Evolutionary conservation across 1,140 invertebrate genomes (phyloP).

Genomic region (Melipona quadrifasciata): DNA sequence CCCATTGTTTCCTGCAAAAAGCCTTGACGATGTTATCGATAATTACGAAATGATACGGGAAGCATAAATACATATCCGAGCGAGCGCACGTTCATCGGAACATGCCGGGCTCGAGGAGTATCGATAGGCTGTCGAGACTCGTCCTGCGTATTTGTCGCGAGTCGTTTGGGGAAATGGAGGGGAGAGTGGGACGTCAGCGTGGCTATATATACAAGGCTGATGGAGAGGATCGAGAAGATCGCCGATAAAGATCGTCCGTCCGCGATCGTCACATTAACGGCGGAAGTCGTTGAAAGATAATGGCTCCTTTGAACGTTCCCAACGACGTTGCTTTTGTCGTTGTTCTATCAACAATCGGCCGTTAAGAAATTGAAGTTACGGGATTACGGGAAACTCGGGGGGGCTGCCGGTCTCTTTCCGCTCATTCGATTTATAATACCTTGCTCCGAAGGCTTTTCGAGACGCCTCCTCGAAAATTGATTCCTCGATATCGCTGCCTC

Average conservation of each 20-base stretch:
- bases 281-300: conserved; percentile 67
- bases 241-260: conserved; percentile 62
- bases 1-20: conserved; percentile 81
- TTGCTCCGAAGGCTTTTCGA: background rate
- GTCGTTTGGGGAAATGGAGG: conserved; percentile 5
- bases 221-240: conserved; percentile 59
- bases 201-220: conserved; percentile 40
- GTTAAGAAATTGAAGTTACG: conserved; percentile 39
- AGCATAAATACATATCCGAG: conserved; percentile 79
- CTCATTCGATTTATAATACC: conserved; percentile 14
- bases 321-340: conserved; percentile 51
- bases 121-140: conserved; percentile 76
- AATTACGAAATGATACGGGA: conserved; percentile 82
- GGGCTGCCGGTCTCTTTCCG: background rate
- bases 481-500: background rate
- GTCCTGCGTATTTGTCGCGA: conserved; percentile 79
- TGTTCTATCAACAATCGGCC: conserved; percentile 46
- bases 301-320: conserved; percentile 61
- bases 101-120: conserved; percentile 71
- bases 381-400: conserved; percentile 42
- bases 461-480: background rate
- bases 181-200: background rate
- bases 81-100: conserved; percentile 71
- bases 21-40: conserved; percentile 82
- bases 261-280: conserved; percentile 62